Conservation (phyloP, 2,113 vertebrate species). For the Lepus americanus region DNA sequence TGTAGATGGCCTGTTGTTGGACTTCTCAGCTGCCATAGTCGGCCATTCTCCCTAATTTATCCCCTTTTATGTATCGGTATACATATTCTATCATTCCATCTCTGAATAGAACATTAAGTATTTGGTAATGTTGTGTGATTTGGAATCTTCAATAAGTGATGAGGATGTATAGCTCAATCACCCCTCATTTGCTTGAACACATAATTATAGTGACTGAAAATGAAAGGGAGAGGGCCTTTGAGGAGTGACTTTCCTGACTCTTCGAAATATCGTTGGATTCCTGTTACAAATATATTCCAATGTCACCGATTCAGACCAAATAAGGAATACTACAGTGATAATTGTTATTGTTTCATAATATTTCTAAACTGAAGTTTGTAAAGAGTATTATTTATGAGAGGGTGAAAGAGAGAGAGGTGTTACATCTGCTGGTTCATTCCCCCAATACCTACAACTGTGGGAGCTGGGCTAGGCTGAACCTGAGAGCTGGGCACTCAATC, state of each 20-base stretch:
- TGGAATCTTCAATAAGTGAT: background rate
- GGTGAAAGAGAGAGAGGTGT: too few relatives aligned
- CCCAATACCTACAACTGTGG: too few relatives aligned
- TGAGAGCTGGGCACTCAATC: too few relatives aligned
- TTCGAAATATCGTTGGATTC: conserved; percentile 1
- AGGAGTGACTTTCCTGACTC: background rate
- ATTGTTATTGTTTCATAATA: background rate
- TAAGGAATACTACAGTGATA: background rate
- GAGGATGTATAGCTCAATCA: background rate
- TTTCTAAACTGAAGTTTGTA: background rate
- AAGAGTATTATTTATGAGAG: too few relatives aligned
- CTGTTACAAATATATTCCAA: background rate
- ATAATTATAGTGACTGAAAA: background rate
- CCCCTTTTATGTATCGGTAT: too few relatives aligned
- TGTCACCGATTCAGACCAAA: background rate
- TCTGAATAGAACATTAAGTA: background rate
- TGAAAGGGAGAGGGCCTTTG: background rate
- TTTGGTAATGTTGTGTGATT: background rate
- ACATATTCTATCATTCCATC: too few relatives aligned
- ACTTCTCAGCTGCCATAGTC: too few relatives aligned
- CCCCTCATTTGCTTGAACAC: background rate
- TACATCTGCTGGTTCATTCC: too few relatives aligned
- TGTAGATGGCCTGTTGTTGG: too few relatives aligned
- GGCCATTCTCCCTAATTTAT: too few relatives aligned
- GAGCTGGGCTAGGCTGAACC: too few relatives aligned